Base-by-base conservation (phyloP, 2,888 invertebrate species). In the Drosophila leonis region DNA sequence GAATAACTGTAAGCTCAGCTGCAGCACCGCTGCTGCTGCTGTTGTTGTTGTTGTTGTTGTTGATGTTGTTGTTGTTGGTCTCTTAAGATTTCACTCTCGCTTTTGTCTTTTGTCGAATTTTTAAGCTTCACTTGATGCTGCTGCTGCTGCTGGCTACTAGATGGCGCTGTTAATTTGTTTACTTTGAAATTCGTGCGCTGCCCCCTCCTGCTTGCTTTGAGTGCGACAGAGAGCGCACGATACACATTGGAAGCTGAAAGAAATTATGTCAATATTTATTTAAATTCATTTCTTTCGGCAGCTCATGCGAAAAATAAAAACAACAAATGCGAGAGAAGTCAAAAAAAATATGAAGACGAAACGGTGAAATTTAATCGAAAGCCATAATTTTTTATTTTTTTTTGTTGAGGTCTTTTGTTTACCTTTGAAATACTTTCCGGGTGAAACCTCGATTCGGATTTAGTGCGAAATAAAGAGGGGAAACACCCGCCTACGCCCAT, bases 231-330 rank as follows among this genome's bases (percentile, higher is more conserved):
- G 24, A 27, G 18, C 51, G 42, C 39, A 56, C 65, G 59, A 65
- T 48, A 18, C 39, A 37, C n/a, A 59, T 29, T 41, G 61, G 65
- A 62, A 73, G 74, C 52, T 63, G 66, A 71, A 69, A 83, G 78
- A 90, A 84, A 84, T 84, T 86, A 84, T 90, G 89, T 84, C 84
- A 84, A 84, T 84, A 84, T 84, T 84, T 84, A 90, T 90, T 90
- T 84, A 84, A 84, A 84, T 84, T 78, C 84, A 72, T 89, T 88
- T 88, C 89, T 88, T 84, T 90, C 66, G 60, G 62, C 73, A 69
- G 67, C 60, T 73, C 37, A 79, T 55, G 69, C 69, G 42, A 61
- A 87, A 75, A 63, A 72, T 39, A 67, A 41, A 55, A 44, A 39
- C 42, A 81, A 64, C 39, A 81, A 70, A 55, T 55, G 33, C 24